Evolutionary conservation across 2,797 vertebrate species (phyloP).

Genomic region (Ibycter americanus): DNA sequence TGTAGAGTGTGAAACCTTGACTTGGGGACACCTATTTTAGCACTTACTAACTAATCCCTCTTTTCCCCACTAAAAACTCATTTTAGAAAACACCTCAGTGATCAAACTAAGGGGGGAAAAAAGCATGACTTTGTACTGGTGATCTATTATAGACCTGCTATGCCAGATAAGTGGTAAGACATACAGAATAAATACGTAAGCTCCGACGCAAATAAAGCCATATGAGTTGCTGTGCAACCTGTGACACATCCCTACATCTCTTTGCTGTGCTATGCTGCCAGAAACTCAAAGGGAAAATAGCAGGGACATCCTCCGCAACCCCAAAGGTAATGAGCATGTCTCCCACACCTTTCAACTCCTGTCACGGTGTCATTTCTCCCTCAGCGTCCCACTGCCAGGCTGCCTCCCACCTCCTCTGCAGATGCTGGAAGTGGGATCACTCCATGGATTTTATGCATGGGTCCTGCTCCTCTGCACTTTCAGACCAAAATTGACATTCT

Average conservation of each 20-base stretch:
- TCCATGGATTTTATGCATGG: neutral
- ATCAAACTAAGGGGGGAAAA: neutral
- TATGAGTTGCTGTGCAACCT: neutral
- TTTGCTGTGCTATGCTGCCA: neutral
- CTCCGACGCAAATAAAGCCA: neutral
- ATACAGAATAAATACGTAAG: fast-evolving
- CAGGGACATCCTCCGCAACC: neutral
- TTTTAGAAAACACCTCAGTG: neutral
- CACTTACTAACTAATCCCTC: neutral
- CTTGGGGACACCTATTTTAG: neutral
- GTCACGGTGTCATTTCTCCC: neutral
- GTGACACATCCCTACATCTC: neutral
- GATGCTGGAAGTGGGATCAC: neutral
- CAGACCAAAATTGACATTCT: neutral
- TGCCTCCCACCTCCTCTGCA: neutral
- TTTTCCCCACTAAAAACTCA: neutral
- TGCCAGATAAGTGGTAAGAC: neutral
- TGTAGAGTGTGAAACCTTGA: neutral
- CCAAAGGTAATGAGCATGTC: neutral
- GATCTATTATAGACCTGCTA: neutral
- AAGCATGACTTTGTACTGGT: neutral
- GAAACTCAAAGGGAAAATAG: neutral
- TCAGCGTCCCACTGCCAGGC: neutral
- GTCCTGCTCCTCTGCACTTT: neutral
- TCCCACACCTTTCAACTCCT: neutral